Evolutionary conservation across 2,113 vertebrate genomes (phyloP).

Genomic region (Limanda limanda): DNA sequence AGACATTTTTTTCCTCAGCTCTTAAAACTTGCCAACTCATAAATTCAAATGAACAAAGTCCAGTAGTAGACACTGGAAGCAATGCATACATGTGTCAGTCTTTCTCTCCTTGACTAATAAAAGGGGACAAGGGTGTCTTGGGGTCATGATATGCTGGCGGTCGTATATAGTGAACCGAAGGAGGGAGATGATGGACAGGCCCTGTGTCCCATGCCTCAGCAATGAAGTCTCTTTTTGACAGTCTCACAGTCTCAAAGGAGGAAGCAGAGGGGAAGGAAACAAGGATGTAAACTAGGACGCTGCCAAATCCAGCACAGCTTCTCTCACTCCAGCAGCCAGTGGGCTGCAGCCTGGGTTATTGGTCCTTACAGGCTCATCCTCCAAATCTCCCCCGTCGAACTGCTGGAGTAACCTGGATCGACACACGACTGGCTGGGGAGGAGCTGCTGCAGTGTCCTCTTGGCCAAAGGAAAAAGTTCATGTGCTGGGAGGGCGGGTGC

Average conservation of each 20-base stretch:
- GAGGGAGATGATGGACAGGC: constrained; percentile 5
- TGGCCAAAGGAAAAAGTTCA: background rate
- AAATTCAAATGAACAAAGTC: constrained; percentile 55
- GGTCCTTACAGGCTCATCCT: constrained; percentile 25
- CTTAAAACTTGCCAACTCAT: constrained; percentile 69
- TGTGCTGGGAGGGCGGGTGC: background rate
- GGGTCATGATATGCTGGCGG: constrained; percentile 58
- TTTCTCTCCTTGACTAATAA: constrained; percentile 65
- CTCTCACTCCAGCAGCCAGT: constrained; percentile 25
- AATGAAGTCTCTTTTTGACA: constrained; percentile 51
- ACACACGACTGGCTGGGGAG: constrained; percentile 1
- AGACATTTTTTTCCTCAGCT: constrained; percentile 51
- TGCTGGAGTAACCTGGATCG: constrained; percentile 25
- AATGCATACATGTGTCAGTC: constrained; percentile 74
- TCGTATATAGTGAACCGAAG: constrained; percentile 32
- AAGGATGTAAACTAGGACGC: constrained; percentile 62
- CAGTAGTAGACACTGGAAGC: constrained; percentile 68
- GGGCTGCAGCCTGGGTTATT: constrained; percentile 15
- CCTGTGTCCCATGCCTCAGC: constrained; percentile 25
- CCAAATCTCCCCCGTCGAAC: constrained; percentile 16
- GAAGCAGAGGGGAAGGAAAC: background rate
- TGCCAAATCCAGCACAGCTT: constrained; percentile 44
- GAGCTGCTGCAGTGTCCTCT: constrained; percentile 20
- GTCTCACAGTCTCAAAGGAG: constrained; percentile 58
- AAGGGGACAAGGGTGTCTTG: constrained; percentile 13